Evolutionary conservation across 1,140 invertebrate genomes (phyloP), one percentile per base, ranked within the genome.

Genomic region (Protaetia brevitarsis): DNA sequence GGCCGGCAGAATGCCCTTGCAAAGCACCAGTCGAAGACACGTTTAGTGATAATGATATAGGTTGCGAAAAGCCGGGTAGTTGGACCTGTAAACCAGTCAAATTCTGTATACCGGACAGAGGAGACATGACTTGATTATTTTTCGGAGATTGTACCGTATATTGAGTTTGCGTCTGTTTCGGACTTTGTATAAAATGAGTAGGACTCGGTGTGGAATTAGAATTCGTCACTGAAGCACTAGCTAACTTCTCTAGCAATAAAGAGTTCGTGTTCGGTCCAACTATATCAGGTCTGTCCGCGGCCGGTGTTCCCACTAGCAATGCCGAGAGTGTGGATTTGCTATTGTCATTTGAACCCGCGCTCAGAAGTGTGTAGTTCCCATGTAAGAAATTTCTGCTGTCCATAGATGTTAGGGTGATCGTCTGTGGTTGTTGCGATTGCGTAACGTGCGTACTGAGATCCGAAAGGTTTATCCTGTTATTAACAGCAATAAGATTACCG

Each of bases 21-120:
- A 58, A 80, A 78, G 65, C 81, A 74, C 62, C 74, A 68, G 69
- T 66, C 63, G 80, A 79, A 36, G 84, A 86, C 65, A 88, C 87
- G 72, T 89, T 89, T 58, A 92, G 77, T 26, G 89, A 89, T 71
- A 91, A 80, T 28, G 89, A 91, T 72, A 93, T 91, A 8, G 90
- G 89, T 69, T 90, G 89, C 10, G 88, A 83, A 36, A 92, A 83
- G 36, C 90, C 89, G 13, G 89, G 88, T 71, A 92, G 87, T 73
- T 91, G 91, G 30, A 92, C 88, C 80, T 89, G 82, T 16, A 92
- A 78, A 56, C 89, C 89, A 58, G 89, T 86, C 60, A 92, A 85
- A 2, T 84, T 83, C 75, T 88, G 88, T 51, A 93, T 82, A 79
- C 84, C 86, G 66, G 83, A 86, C 78, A 87, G 81, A 28, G 85